Conservation (phyloP, 2,888 invertebrate species). For the Drosophila melanosoma region DNA sequence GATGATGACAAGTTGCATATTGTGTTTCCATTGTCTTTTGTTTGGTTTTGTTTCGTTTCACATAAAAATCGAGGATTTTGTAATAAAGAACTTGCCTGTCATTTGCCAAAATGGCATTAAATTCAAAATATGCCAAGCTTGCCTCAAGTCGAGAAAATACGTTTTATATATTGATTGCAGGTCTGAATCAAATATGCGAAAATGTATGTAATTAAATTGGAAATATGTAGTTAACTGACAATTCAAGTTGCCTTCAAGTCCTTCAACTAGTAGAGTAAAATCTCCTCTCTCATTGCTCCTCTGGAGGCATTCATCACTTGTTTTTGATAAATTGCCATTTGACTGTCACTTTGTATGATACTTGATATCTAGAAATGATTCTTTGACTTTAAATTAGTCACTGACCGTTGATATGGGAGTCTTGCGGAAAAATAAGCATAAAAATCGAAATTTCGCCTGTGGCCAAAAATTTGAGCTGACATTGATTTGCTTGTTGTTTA, state of each 20-base stretch:
- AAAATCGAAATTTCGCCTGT: conserved; percentile 56
- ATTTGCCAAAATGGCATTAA: conserved; percentile 32
- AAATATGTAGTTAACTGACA: not conserved
- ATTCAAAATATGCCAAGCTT: conserved; percentile 13
- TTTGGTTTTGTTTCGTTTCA: conserved; percentile 10
- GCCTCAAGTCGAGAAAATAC: not conserved
- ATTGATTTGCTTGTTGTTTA: conserved; percentile 30
- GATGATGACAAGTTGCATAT: conserved; percentile 47
- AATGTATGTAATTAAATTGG: conserved; percentile 30
- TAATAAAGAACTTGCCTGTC: conserved; percentile 26
- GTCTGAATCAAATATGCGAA: not conserved
- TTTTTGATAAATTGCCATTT: not conserved
- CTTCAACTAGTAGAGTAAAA: not conserved
- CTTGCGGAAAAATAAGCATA: conserved; percentile 14
- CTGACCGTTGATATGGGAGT: conserved; percentile 3
- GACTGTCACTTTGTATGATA: conserved; percentile 3
- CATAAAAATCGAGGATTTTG: conserved; percentile 16
- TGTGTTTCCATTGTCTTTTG: conserved; percentile 24
- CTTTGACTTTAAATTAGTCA: not conserved
- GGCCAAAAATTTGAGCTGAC: conserved; percentile 38
- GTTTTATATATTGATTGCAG: conserved; percentile 14
- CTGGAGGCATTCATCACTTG: not conserved
- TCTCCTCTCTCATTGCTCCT: not conserved
- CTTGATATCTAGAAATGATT: conserved; percentile 7
- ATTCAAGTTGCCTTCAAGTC: not conserved